A percentile compares a stretch with the other conserved stretches of the same genome.
These are phyloP conservation scores for Altica lythri DNA, from an alignment of 2,888 invertebrate genomes.

Conservation along the genomic window DNA sequence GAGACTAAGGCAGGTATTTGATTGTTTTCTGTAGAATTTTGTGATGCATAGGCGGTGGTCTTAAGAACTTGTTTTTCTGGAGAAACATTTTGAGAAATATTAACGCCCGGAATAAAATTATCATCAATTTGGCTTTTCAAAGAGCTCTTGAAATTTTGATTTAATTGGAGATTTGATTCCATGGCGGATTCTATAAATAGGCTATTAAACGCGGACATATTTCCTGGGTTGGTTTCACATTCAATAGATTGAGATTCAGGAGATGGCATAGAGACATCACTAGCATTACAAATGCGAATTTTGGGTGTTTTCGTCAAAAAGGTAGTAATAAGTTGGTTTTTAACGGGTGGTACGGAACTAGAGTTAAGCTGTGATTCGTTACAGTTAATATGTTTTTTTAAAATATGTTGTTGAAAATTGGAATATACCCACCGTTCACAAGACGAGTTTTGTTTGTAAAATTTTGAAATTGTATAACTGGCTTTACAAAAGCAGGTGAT, in stretches of 20 bases:
- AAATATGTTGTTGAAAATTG: conserved; percentile 6
- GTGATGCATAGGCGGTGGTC: no score
- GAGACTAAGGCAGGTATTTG: no score
- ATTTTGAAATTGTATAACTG: no score
- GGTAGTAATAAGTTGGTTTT: no score
- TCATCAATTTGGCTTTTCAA: neutral
- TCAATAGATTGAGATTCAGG: neutral
- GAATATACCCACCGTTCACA: conserved; percentile 6
- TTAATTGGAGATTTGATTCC: neutral
- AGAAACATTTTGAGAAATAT: neutral
- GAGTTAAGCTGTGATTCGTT: no score
- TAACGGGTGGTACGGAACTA: no score
- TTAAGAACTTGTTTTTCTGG: no score
- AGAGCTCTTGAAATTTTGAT: neutral
- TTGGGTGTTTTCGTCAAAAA: neutral
- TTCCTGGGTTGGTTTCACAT: neutral
- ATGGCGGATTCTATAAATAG: no score
- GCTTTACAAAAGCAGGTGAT: no score
- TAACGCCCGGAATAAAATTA: neutral
- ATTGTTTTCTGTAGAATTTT: neutral
- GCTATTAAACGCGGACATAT: neutral
- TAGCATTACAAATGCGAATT: neutral
- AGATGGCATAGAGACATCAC: neutral
- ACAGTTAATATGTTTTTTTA: neutral
- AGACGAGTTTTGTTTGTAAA: no score